phyloP scores from a whole-genome alignment of 2,888 invertebrate species.

The Ochropacha duplaris region DNA sequence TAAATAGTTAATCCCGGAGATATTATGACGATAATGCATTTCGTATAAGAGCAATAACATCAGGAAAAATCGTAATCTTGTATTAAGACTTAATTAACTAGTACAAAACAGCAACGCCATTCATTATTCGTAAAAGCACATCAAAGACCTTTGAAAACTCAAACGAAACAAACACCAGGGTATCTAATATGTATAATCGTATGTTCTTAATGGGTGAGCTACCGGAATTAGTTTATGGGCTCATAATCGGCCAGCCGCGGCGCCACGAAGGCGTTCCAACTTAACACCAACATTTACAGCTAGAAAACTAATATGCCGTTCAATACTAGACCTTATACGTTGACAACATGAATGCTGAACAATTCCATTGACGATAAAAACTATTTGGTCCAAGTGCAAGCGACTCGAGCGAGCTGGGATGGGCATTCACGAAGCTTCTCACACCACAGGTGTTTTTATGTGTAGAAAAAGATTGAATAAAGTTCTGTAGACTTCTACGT shows the following conservation, averaged over 20 bases:
- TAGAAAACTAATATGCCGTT: conserved; percentile 10
- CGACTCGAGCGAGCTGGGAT: conserved; percentile 3
- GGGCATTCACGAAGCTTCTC: conserved; percentile 56
- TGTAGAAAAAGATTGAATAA: conserved; percentile 49
- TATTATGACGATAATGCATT: background rate
- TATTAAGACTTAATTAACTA: conserved; percentile 4
- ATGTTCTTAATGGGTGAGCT: conserved; percentile 68
- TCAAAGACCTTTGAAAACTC: conserved; percentile 20
- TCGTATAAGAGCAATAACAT: background rate
- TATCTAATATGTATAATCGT: conserved; percentile 59
- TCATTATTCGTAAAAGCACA: conserved; percentile 28
- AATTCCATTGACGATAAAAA: background rate
- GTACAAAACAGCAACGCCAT: conserved; percentile 29
- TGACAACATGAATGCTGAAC: conserved; percentile 12
- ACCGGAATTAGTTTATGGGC: conserved; percentile 79
- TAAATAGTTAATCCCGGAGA: background rate
- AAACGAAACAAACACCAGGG: conserved; percentile 26
- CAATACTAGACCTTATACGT: conserved; percentile 34
- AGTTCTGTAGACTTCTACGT: conserved; percentile 54
- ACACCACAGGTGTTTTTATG: conserved; percentile 74
- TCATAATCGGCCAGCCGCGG: conserved; percentile 70
- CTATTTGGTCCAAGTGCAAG: conserved; percentile 12
- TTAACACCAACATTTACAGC: conserved; percentile 35
- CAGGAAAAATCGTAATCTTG: background rate
- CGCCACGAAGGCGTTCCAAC: conserved; percentile 73